Conservation (phyloP, 2,888 invertebrate genomes). For the Pachycephus smyrnensis region DNA sequence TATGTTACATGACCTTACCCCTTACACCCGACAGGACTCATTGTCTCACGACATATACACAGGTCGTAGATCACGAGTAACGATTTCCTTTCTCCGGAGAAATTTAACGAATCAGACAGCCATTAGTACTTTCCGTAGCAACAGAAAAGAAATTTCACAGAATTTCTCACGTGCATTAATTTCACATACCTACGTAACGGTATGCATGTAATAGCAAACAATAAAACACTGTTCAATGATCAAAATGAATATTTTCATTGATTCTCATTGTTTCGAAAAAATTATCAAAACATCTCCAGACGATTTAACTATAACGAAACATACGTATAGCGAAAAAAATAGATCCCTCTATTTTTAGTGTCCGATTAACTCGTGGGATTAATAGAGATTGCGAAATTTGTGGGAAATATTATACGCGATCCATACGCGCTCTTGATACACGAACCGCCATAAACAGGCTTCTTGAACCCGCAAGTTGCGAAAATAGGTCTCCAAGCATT, state of each 20-base stretch:
- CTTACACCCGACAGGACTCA: not conserved
- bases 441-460: slow-evolving; percentile 7
- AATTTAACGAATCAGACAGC: not conserved
- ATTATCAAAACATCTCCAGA: not conserved
- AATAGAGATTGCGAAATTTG: slow-evolving; percentile 25
- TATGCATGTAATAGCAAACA: not conserved
- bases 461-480: slow-evolving; percentile 15
- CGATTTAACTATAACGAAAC: not conserved
- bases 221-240: no score
- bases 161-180: not conserved
- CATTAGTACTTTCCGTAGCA: not conserved
- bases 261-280: no score
- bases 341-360: slow-evolving; percentile 11
- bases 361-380: slow-evolving; percentile 15
- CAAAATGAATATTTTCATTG: no score
- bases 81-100: not conserved
- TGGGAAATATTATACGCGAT: slow-evolving; percentile 17
- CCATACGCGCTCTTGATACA: slow-evolving; percentile 14
- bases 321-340: not conserved
- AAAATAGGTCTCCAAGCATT: slow-evolving; percentile 18
- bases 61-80: not conserved
- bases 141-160: not conserved
- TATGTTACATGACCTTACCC: not conserved
- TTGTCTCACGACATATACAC: not conserved
- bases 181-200: not conserved